Evolutionary conservation across 2,888 invertebrate species (phyloP).

Genomic region (Entomobrya proxima): DNA sequence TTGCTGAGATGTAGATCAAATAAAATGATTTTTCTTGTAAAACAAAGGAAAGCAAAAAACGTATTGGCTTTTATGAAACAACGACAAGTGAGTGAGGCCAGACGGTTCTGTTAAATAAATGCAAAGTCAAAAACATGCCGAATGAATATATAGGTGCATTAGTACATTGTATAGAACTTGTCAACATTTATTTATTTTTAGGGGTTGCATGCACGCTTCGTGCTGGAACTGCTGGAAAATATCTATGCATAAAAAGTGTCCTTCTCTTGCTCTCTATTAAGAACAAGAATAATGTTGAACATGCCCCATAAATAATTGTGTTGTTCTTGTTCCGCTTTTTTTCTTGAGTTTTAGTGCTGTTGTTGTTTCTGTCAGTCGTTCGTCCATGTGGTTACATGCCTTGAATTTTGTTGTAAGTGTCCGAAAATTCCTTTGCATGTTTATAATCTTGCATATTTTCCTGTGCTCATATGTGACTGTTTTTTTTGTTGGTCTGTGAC

Average conservation of each 20-base stretch:
- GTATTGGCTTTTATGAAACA: constrained; percentile 4
- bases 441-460: too few species aligned
- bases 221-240: not conserved
- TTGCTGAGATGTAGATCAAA: not conserved
- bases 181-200: constrained; percentile 30
- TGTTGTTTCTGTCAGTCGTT: not conserved
- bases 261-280: not conserved
- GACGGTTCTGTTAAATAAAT: too few species aligned
- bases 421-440: too few species aligned
- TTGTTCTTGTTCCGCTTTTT: not conserved
- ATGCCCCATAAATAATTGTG: constrained; percentile 29
- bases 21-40: too few species aligned
- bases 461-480: too few species aligned
- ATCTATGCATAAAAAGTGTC: not conserved
- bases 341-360: too few species aligned
- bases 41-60: not conserved
- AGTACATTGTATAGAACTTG: not conserved
- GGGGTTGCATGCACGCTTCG: not conserved
- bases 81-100: not conserved
- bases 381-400: too few species aligned
- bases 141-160: not conserved
- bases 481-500: too few species aligned
- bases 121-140: too few species aligned
- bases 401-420: too few species aligned
- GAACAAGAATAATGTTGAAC: not conserved